A percentile compares a stretch with the other conserved stretches of the same genome.
These are phyloP conservation scores for Dasypus novemcinctus DNA, from an alignment of 2,113 vertebrate genomes.

Conservation along the genomic window DNA sequence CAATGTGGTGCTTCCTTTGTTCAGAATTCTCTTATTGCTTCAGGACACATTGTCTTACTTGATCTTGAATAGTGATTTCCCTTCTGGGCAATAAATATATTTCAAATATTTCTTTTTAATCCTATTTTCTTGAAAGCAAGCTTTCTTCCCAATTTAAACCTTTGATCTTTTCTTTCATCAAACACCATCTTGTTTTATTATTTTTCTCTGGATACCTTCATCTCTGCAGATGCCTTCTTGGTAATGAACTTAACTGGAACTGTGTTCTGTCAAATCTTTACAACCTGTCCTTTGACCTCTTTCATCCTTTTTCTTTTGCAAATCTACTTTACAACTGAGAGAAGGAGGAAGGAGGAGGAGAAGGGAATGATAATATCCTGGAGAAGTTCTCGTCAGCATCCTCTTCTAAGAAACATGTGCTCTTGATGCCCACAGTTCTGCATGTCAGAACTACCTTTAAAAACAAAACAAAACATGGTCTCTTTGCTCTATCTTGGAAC, in stretches of 20 bases:
- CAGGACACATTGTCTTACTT: slow-evolving; percentile 39
- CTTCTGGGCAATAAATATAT: slow-evolving; percentile 39
- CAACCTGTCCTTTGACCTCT: slow-evolving; percentile 30
- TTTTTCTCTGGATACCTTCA: slow-evolving; percentile 49
- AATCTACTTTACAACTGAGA: slow-evolving; percentile 36
- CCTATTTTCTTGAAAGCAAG: slow-evolving; percentile 60
- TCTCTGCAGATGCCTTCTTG: neutral
- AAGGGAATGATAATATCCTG: neutral
- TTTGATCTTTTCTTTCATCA: slow-evolving; percentile 46
- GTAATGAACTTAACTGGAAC: slow-evolving; percentile 46
- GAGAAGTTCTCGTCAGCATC: neutral
- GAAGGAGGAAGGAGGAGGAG: neutral
- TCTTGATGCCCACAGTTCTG: neutral
- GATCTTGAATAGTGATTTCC: slow-evolving; percentile 44
- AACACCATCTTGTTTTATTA: slow-evolving; percentile 16
- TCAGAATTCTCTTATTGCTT: slow-evolving; percentile 38
- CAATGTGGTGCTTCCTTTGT: slow-evolving; percentile 26
- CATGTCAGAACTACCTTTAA: neutral
- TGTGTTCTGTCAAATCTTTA: slow-evolving; percentile 12
- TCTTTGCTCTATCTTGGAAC: neutral
- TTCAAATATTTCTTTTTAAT: slow-evolving; percentile 53
- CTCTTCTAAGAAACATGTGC: neutral
- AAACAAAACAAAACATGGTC: neutral
- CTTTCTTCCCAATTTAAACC: slow-evolving; percentile 50
- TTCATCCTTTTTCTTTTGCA: slow-evolving; percentile 36